These are phyloP conservation scores for Cryptophagus acutangulus DNA, from an alignment of 2,888 invertebrate genomes.

Conservation along the genomic window DNA sequence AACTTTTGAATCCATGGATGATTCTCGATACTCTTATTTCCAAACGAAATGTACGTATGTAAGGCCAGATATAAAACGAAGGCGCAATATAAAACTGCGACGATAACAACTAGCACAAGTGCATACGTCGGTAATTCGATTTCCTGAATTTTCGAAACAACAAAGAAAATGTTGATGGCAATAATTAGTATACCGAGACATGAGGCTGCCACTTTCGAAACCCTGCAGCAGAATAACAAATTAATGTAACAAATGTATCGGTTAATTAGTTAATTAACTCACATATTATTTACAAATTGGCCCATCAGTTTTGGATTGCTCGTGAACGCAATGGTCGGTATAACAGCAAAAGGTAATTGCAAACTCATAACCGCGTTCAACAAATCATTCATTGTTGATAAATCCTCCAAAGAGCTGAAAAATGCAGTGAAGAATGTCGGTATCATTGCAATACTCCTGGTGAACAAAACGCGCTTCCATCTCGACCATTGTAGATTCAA, in stretches of 20 bases:
- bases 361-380: slow-evolving; percentile 82
- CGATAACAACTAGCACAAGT: slow-evolving; percentile 22
- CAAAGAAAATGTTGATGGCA: slow-evolving; percentile 73
- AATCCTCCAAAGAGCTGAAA: slow-evolving; percentile 60
- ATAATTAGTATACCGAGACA: slow-evolving; percentile 64
- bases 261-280: slow-evolving; percentile 44
- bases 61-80: slow-evolving; percentile 30
- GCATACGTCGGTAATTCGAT: slow-evolving; percentile 35
- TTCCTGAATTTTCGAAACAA: slow-evolving; percentile 55
- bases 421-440: slow-evolving; percentile 66
- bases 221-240: slow-evolving; percentile 49
- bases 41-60: slow-evolving; percentile 32
- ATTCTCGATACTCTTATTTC: slow-evolving; percentile 22
- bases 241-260: neutral
- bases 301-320: slow-evolving; percentile 74
- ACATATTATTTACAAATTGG: slow-evolving; percentile 74
- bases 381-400: slow-evolving; percentile 75
- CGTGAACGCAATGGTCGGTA: slow-evolving; percentile 82
- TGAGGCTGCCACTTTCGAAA: slow-evolving; percentile 61
- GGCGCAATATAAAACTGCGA: slow-evolving; percentile 25
- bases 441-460: slow-evolving; percentile 77
- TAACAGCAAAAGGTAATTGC: slow-evolving; percentile 81
- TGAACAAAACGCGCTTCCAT: slow-evolving; percentile 81
- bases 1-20: no score
- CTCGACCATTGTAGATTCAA: slow-evolving; percentile 76